Evolutionary conservation across 2,888 invertebrate genomes (phyloP), one percentile per base, ranked within the genome.

Genomic region (Lasioglossum leucozonium): DNA sequence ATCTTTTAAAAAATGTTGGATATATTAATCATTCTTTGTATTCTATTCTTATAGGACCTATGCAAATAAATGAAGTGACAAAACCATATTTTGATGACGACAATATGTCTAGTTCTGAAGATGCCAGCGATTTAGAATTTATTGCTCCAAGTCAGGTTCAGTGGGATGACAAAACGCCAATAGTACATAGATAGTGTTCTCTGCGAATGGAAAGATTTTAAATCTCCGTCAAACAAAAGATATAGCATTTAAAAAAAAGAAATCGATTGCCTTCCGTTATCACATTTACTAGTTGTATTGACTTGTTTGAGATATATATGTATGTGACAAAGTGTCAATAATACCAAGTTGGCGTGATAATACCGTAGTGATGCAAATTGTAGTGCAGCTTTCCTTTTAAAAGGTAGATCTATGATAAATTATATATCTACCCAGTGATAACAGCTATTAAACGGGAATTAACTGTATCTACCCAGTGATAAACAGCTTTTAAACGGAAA

Each of bases 51-150:
- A 30, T 71, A 89, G 89, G 82, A 51, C 88, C 91, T 74, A 81
- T 87, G 51, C 74, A 86, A 77, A 84, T 86, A 34, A 69, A 84
- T 34, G 84, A 86, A 67, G 80, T 89, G 37, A 95, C 92, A 91
- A 96, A 96, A 91, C 97, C 97, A 0, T 97, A 97, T 93, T 98
- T 93, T 74, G 97, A 97, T 88, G 97, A 97, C 44, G 97, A 97
- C 69, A 96, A 97, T 5, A 95, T 97, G 30, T 96, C 96, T 0
- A 96, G 96, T 0, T 96, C 96, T 0, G 95, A 96, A 47, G 96
- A 96, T 76, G 96, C 94, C 2, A 96, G 96, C 77, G 96, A 96
- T 81, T 95, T 96, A 13, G 96, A 96, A 8, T 95, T 96, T 65
- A 95, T 96, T 13, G 93, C 95, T 62, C 95, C 95, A 5, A 92